A percentile compares a stretch with the other conserved stretches of the same genome.
Evolutionary conservation across 2,113 vertebrate genomes (phyloP).

Genomic region (Camelus dromedarius): DNA sequence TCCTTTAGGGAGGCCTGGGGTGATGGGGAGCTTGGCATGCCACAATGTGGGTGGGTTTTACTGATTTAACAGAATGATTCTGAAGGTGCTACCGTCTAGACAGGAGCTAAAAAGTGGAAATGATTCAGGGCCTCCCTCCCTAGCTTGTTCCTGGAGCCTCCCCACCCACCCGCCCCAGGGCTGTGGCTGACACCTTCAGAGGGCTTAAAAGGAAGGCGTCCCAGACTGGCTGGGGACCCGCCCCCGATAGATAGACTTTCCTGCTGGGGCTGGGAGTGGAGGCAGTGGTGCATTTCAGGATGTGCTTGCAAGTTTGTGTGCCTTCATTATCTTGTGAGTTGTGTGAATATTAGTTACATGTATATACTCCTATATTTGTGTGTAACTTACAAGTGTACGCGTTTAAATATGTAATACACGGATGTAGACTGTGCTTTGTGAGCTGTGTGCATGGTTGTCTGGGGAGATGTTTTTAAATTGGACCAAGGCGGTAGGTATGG

Average conservation of each 20-base stretch:
- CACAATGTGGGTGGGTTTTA: slow-evolving; percentile 62
- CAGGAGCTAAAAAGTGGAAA: slow-evolving; percentile 69
- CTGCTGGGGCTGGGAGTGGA: background rate
- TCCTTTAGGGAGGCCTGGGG: slow-evolving; percentile 17
- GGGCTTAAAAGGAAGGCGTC: slow-evolving; percentile 55
- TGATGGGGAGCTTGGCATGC: background rate
- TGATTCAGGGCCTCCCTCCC: slow-evolving; percentile 52
- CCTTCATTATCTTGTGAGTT: slow-evolving; percentile 23
- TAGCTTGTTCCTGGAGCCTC: background rate
- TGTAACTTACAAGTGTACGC: background rate
- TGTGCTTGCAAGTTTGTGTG: background rate
- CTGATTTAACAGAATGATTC: slow-evolving; percentile 69
- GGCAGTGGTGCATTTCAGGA: slow-evolving; percentile 34
- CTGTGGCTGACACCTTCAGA: slow-evolving; percentile 70
- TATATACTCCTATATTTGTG: background rate
- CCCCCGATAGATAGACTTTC: background rate
- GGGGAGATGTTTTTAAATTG: background rate
- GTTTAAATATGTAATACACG: background rate
- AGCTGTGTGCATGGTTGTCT: background rate
- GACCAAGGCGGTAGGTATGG: background rate
- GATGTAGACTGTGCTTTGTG: background rate
- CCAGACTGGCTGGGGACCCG: slow-evolving; percentile 12
- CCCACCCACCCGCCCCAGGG: background rate
- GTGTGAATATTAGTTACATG: background rate
- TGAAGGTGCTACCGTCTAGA: slow-evolving; percentile 71